Evolutionary conservation across 2,113 vertebrate genomes (phyloP), one percentile per base, ranked within the genome.

Genomic region (Rhinolophus sinicus): DNA sequence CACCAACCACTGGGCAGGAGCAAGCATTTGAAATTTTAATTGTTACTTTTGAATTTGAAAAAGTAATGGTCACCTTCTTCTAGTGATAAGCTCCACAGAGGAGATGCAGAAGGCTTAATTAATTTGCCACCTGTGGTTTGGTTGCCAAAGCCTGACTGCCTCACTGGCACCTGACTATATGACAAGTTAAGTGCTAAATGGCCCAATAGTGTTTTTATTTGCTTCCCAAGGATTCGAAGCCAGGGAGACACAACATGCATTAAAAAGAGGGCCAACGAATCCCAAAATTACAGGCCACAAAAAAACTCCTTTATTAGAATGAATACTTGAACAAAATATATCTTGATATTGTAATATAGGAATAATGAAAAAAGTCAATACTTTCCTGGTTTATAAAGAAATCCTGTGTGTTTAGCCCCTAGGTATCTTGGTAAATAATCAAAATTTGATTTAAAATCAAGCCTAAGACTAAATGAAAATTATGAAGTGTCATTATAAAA

Each of bases 11-110:
- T 50, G 33, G 85, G 60, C 62, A 91, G 72, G 8, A 69, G 54
- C 44, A 85, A 94, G n/a, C 54, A 92, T 87, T 86, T 93, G 16
- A 94, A 97, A 92, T 84, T 81, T 77, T 83, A 96, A 87, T 81
- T 73, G 94, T 93, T 56, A 89, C 38, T 80, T 91, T 56, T 60
- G 62, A 26, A 83, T 93, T 40, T 95, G 86, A 93, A 91, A 94
- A 72, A 91, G 62, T 52, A 94, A 65, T 56, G 82, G 83, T 30
- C 35, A 97, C 21, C 19, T 73, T 81, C 47, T 97, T 47, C 40
- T 19, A 95, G 67, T 64, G 72, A 95, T 35, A 92, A 90, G 16
- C 60, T 80, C 52, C 69, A 86, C 0, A 62, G 86, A 94, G 83
- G 93, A 93, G 69, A 30, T 70, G 3, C 4, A 52, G 80, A 72